Base-by-base conservation (phyloP, 1,140 invertebrate genomes). In the Adoxophyes honmai region DNA sequence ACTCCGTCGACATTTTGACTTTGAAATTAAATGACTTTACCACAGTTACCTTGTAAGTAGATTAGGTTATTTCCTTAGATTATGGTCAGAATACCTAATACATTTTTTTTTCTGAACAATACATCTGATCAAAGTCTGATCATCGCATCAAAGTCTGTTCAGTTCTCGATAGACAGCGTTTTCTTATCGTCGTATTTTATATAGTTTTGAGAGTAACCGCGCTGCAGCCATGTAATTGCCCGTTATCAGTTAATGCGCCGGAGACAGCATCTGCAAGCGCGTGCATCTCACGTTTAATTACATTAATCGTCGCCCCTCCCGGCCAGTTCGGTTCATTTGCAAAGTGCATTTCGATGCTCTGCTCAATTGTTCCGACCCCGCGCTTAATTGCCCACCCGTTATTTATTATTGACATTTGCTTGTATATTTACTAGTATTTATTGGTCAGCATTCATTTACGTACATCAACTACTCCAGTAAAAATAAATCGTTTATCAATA, bases 281-380 rank as follows among this genome's bases (percentile, higher is more conserved):
- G 75, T 75, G 74, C 73, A 76, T 81, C 75, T 75, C 70, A 55
- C 70, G 68, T 78, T 87, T 87, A 86, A 86, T 87, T 80, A 84
- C 79, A 86, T 86, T 87, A 77, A 68, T 65, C 61, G 66, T 11
- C 53, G 33, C 56, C 54, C 37, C 57, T 21, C 9, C 55, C 64
- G 61, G 28, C 56, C 73, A 66, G 66, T 78, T 81, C 74, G 75
- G 78, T 85, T 88, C 82, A 86, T 89, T 89, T 88, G 81, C 81
- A 81, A 86, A 89, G 85, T 89, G 84, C 86, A 89, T 86, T 89
- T 89, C 78, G 81, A 87, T 89, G 85, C 78, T 72, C 60, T 56
- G 70, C 67, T 68, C 75, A 69, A 80, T 85, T 86, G 78, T 86
- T 74, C 72, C 80, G 73, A 78, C 75, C 77, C 77, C 64, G 70